A percentile compares a stretch with the other conserved stretches of the same genome.
phyloP scores from a whole-genome alignment of 2,113 vertebrate genomes.

The Sardina pilchardus region DNA sequence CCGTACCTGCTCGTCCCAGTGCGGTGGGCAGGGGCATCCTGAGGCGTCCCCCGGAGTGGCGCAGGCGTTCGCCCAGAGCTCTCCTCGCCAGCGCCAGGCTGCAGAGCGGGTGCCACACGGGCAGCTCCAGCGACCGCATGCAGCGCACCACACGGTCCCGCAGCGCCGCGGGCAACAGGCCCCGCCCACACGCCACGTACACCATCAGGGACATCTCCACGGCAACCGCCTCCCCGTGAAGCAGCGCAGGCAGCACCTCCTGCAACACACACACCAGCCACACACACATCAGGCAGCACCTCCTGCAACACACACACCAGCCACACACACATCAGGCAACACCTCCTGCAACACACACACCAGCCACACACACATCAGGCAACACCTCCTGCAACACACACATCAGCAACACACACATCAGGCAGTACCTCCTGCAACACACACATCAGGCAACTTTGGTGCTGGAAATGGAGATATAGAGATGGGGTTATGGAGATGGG shows the following conservation, averaged over 20 bases:
- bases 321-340: too few relatives aligned
- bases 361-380: too few relatives aligned
- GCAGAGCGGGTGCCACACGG: slow-evolving; percentile 70
- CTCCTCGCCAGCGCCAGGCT: slow-evolving; percentile 66
- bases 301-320: too few relatives aligned
- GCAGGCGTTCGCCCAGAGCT: slow-evolving; percentile 65
- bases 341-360: too few relatives aligned
- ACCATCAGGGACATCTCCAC: slow-evolving; percentile 77
- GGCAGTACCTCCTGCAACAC: too few relatives aligned
- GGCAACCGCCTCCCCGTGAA: slow-evolving; percentile 75
- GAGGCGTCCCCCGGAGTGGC: slow-evolving; percentile 65
- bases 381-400: too few relatives aligned
- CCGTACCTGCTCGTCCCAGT: slow-evolving; percentile 71
- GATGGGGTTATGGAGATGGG: too few relatives aligned
- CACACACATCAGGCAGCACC: too few relatives aligned
- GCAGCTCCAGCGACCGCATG: slow-evolving; percentile 73
- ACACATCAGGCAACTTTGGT: too few relatives aligned
- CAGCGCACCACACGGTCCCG: slow-evolving; percentile 69
- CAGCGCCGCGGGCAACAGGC: slow-evolving; percentile 55
- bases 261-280: too few relatives aligned
- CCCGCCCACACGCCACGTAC: slow-evolving; percentile 62
- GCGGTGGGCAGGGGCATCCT: slow-evolving; percentile 74
- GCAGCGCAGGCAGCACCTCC: slow-evolving; percentile 69
- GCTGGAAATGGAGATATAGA: not conserved
- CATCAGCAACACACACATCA: too few relatives aligned